phyloP scores from a whole-genome alignment of 2,113 vertebrate genomes.

The Alectura lathami region DNA sequence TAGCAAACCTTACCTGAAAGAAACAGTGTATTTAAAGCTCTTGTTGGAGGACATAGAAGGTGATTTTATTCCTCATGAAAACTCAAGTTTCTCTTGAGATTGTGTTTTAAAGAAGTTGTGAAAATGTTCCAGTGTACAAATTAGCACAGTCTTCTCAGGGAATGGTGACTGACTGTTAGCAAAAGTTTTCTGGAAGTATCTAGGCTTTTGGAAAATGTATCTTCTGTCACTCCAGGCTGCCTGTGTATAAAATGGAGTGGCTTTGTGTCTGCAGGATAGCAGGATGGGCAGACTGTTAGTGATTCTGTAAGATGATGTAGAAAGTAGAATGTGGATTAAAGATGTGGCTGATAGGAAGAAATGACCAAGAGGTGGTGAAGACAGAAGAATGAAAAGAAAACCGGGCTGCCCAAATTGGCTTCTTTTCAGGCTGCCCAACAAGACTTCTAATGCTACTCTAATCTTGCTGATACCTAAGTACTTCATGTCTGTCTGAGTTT shows the following conservation, averaged over 20 bases:
- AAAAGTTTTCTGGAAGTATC: neutral
- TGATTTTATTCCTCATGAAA: neutral
- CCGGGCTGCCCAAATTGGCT: neutral
- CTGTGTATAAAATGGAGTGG: neutral
- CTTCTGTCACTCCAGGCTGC: neutral
- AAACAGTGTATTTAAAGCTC: neutral
- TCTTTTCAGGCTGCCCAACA: neutral
- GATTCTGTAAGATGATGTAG: neutral
- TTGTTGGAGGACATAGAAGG: neutral
- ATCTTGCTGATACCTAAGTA: neutral
- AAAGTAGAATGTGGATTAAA: neutral
- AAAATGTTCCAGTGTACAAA: neutral
- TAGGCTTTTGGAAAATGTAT: neutral
- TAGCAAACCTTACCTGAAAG: neutral
- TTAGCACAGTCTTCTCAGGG: neutral
- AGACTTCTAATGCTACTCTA: neutral
- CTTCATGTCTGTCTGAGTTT: neutral
- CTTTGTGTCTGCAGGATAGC: neutral
- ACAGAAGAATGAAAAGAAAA: neutral
- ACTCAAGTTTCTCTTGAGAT: neutral
- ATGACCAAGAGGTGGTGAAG: neutral
- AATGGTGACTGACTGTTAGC: neutral
- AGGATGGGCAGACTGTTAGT: neutral
- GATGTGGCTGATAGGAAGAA: neutral
- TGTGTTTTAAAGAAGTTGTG: neutral